phyloP scores from a whole-genome alignment of 1,140 invertebrate genomes.

The Vanessa tameamea region DNA sequence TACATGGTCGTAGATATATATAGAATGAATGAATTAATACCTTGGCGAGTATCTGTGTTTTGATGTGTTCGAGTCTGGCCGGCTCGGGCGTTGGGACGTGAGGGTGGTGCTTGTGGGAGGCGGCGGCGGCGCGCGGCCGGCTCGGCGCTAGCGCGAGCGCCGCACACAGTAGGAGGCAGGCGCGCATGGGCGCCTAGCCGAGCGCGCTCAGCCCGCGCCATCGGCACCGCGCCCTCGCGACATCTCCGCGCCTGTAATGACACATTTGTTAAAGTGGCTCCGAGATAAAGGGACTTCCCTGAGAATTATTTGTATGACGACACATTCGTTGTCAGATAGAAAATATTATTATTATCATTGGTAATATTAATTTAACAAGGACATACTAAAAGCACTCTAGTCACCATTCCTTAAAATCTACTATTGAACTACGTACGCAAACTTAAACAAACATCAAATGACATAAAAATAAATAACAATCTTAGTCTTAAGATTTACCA shows the following conservation, averaged over 20 bases:
- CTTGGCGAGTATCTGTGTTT: constrained; percentile 72
- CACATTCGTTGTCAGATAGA: no score
- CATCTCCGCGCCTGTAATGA: constrained; percentile 60
- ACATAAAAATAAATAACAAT: no score
- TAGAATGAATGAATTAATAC: constrained; percentile 31
- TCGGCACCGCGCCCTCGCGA: constrained; percentile 62
- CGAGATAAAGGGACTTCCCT: no score
- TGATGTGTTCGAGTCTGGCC: constrained; percentile 66
- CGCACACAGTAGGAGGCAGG: constrained; percentile 73
- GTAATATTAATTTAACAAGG: no score
- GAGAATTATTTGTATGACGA: no score
- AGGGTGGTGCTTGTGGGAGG: constrained; percentile 37
- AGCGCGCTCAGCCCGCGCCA: constrained; percentile 68
- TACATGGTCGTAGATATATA: no score
- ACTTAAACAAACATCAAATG: no score
- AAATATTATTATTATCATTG: no score
- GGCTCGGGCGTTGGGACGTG: constrained; percentile 36
- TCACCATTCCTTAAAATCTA: no score
- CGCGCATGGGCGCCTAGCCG: constrained; percentile 75
- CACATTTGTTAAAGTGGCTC: neutral
- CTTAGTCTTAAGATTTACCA: no score
- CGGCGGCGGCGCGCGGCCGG: constrained; percentile 62
- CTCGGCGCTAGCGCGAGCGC: constrained; percentile 71
- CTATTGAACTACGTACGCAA: no score
- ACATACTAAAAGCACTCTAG: no score